A percentile compares a stretch with the other conserved stretches of the same genome.
Conservation (phyloP, 2,113 vertebrate species). For the Sterna hirundo region DNA sequence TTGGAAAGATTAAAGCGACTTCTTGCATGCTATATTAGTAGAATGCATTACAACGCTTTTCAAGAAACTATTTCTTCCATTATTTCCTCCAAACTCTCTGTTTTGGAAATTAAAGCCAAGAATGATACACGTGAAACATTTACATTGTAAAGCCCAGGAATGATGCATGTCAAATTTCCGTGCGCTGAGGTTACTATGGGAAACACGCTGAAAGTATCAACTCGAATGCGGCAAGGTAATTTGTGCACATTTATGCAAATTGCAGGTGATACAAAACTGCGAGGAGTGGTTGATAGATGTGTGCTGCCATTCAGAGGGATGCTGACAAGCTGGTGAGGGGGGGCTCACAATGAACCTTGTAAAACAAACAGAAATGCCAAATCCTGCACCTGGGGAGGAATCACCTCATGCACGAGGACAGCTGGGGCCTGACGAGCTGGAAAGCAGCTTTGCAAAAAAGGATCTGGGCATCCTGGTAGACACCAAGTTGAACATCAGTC, state of each 20-base stretch:
- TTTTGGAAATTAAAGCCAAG: not conserved
- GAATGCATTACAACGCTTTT: not conserved
- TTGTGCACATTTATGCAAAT: slow-evolving; percentile 22
- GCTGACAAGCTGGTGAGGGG: not conserved
- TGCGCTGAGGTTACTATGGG: not conserved
- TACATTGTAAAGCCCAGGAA: not conserved
- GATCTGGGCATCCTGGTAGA: not conserved
- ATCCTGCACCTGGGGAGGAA: not conserved
- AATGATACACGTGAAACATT: not conserved
- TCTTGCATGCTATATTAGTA: not conserved
- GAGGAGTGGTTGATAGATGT: not conserved
- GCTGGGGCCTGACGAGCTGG: not conserved
- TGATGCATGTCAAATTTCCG: not conserved
- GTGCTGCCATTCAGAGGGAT: not conserved
- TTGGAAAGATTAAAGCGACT: not conserved
- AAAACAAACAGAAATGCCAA: not conserved
- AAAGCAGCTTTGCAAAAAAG: not conserved
- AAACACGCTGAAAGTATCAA: not conserved
- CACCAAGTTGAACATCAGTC: not conserved
- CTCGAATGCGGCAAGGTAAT: not conserved
- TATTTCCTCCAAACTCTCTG: not conserved
- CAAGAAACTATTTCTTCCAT: not conserved
- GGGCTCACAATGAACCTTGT: not conserved
- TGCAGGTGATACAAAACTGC: not conserved
- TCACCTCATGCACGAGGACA: not conserved